Evolutionary conservation across 2,888 invertebrate genomes (phyloP).

Genomic region (Harpalus rufipes): DNA sequence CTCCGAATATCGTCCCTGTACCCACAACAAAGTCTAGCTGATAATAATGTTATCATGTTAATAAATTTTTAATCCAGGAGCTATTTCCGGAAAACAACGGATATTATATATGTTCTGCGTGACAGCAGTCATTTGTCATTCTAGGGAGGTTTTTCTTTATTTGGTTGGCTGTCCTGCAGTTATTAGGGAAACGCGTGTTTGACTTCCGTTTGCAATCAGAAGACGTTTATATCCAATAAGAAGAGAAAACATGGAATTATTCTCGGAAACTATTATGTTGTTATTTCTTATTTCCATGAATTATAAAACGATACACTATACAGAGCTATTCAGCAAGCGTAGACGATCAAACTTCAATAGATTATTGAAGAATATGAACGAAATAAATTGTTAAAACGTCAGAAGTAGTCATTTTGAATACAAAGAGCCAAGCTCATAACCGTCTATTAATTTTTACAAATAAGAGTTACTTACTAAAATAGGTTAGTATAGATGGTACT

Average conservation of each 20-base stretch:
- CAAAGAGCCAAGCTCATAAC: no score
- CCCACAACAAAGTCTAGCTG: background rate
- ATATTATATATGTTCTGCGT: slow-evolving; percentile 14
- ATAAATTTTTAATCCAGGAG: slow-evolving; percentile 13
- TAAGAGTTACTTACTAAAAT: no score
- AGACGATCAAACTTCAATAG: background rate
- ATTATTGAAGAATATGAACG: background rate
- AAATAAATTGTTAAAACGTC: no score
- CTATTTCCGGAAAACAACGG: slow-evolving; percentile 23
- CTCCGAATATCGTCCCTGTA: background rate
- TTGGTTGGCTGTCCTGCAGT: slow-evolving; percentile 32
- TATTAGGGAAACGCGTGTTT: slow-evolving; percentile 32
- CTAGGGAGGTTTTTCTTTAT: slow-evolving; percentile 28
- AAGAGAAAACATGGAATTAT: background rate
- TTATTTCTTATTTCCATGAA: background rate
- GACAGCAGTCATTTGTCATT: slow-evolving; percentile 29
- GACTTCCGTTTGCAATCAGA: slow-evolving; percentile 32
- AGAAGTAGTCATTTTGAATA: no score
- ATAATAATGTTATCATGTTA: slow-evolving; percentile 32
- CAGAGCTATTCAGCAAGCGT: background rate
- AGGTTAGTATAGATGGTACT: no score
- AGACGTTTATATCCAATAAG: slow-evolving; percentile 1
- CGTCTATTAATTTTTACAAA: no score
- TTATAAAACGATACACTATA: background rate
- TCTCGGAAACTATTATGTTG: background rate